These are phyloP conservation scores for Anisognathus igniventris DNA, from an alignment of 2,797 vertebrate genomes.

Conservation along the genomic window DNA sequence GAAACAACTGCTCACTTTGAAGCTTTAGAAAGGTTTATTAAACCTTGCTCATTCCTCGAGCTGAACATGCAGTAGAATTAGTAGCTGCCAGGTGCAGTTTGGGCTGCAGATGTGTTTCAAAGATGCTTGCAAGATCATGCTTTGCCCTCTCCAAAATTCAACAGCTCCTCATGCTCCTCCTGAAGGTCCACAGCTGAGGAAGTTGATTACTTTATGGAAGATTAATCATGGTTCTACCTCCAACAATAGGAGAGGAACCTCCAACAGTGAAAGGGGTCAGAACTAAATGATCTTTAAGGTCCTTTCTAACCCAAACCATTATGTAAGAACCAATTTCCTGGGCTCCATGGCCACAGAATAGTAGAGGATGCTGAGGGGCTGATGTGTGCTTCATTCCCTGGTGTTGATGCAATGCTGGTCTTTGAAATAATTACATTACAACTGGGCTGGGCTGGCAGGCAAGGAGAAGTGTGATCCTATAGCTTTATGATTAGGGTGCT, in stretches of 20 bases:
- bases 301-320: neutral
- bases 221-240: neutral
- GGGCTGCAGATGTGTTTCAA: neutral
- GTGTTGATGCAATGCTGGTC: neutral
- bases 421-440: neutral
- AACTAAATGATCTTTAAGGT: neutral
- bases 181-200: neutral
- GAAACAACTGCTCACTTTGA: neutral
- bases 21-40: neutral
- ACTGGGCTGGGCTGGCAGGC: neutral
- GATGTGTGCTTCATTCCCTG: neutral
- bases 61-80: neutral
- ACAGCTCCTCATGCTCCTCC: neutral
- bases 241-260: neutral
- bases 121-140: fast-evolving
- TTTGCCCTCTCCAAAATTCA: neutral
- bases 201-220: neutral
- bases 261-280: neutral
- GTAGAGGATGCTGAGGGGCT: neutral
- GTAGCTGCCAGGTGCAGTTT: neutral
- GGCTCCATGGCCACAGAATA: fast-evolving
- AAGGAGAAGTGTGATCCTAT: neutral
- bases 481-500: neutral
- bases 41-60: neutral
- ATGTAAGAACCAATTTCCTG: neutral